Base-by-base conservation (phyloP, 2,888 invertebrate species). In the Spicauda simplicius region DNA sequence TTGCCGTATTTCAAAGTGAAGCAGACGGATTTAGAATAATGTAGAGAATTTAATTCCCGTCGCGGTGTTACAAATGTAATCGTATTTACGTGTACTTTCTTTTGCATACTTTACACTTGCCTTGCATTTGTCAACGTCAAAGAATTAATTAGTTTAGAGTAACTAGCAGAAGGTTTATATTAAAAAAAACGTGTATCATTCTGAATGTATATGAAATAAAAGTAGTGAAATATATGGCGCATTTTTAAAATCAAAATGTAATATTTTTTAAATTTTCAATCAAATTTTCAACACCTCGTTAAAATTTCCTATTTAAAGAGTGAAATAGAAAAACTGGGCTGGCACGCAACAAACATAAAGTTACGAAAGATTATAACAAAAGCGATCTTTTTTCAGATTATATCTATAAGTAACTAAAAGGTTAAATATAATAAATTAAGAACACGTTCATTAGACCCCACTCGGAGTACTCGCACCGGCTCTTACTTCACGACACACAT, bases 341-440 rank as follows among this genome's bases (percentile, higher is more conserved):
- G 5, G 25, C 25, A 25, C 25, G 25, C 2, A 25, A 25, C 5
- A 25, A 25, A 4, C 25, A 25, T 2, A 25, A 25, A 25, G 5
- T 25, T 4, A 25, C 25, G 25, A 25, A 25, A 25, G 25, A 5
- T 25, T 25, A 25, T 25, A 4, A 25, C 25, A 25, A 2, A 25
- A 37, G 12, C 12, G 37, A 12, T 37, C 12, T 11, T 12, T 11
- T 2, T 37, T 12, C 37, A 37, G 37, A 45, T 5, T 83, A 77
- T 69, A 63, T 55, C 63, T 84, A 78, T 78, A 81, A 86, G 82
- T 87, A 83, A 84, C 82, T 85, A 84, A 87, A 89, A 89, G 86
- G 86, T 83, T 84, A 82, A 85, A 82, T 86, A 87, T 83, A 87
- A 87, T 91, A 92, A 91, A 92, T 92, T 91, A 88, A 82, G 84